Evolutionary conservation across 2,888 invertebrate species (phyloP), one percentile per base, ranked within the genome.

Genomic region (Alcis repandata): DNA sequence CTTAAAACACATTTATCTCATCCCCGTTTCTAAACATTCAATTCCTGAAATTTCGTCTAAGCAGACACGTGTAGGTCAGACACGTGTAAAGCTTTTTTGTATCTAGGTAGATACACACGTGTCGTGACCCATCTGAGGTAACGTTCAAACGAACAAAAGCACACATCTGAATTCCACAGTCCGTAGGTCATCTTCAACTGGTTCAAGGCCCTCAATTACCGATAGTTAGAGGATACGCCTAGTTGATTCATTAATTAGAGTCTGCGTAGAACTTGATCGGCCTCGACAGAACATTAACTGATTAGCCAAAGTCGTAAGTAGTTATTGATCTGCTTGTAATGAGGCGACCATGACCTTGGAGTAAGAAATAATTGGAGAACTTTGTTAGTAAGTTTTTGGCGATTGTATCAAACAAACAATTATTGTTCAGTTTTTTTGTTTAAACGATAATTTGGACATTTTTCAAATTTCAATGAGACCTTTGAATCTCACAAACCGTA

Each of bases 241-340:
- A 62, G 53, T 68, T 68, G 69, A 66, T 62, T 60, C 60, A 52
- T 56, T 68, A 67, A 70, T 70, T 70, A 70, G 66, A 58, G 61
- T 33, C 60, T 40, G 59, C 59, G 66, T n/a, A 38, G 63, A 65
- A 67, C 54, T 59, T 53, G 43, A 67, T 60, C 67, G 62, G 54
- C 70, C 70, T 70, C 66, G 58, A 15, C 52, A 38, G 41, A 49
- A 62, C 63, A 70, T 68, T 70, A 63, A 62, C 62, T 72, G 53
- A 63, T 69, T 69, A 67, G 43, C 56, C n/a, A 22, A n/a, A 48
- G 41, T 48, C 41, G 63, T 59, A 59, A 54, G 63, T 41, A 38
- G 48, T 56, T 59, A 64, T 64, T 54, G 59, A 64, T 59, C 59
- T 54, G 38, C 32, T 48, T 38, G 17, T 64, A 56, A 56, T 64